phyloP scores from a whole-genome alignment of 2,888 invertebrate genomes.

The Monopis laevigella region DNA sequence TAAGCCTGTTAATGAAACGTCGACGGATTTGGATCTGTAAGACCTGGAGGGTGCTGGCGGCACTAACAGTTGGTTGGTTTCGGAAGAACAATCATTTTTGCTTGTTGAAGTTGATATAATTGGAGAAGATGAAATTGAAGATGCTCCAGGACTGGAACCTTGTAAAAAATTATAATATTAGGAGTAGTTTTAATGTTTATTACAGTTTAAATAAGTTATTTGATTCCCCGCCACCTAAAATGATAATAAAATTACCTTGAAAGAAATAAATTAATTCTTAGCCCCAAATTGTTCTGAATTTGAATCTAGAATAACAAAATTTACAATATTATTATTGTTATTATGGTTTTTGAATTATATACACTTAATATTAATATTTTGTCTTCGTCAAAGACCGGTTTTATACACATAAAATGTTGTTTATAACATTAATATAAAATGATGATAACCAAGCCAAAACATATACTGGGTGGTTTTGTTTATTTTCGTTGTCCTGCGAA shows the following conservation, averaged over 20 bases:
- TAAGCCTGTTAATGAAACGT: slow-evolving; percentile 49
- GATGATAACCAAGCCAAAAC: too few species aligned
- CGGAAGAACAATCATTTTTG: slow-evolving; percentile 35
- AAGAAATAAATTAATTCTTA: slow-evolving; percentile 24
- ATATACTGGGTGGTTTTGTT: too few species aligned
- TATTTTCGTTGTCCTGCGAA: too few species aligned
- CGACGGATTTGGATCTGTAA: slow-evolving; percentile 65
- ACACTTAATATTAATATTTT: too few species aligned
- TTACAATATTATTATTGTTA: too few species aligned
- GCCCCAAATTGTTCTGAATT: slow-evolving; percentile 35
- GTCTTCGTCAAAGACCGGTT: too few species aligned
- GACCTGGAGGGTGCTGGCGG: slow-evolving; percentile 49
- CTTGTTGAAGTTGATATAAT: slow-evolving; percentile 38
- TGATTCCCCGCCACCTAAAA: slow-evolving; percentile 19
- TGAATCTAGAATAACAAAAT: slow-evolving; percentile 46
- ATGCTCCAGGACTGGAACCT: slow-evolving; percentile 59
- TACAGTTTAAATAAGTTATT: not conserved
- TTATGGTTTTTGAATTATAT: too few species aligned
- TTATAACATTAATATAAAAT: too few species aligned
- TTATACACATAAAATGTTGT: too few species aligned
- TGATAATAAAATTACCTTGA: slow-evolving; percentile 36
- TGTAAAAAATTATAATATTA: too few species aligned
- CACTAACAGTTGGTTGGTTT: slow-evolving; percentile 44
- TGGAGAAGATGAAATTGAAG: slow-evolving; percentile 50
- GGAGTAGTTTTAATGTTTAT: not conserved